Evolutionary conservation across 2,797 vertebrate genomes (phyloP).

Genomic region (Eulemur coronatus): DNA sequence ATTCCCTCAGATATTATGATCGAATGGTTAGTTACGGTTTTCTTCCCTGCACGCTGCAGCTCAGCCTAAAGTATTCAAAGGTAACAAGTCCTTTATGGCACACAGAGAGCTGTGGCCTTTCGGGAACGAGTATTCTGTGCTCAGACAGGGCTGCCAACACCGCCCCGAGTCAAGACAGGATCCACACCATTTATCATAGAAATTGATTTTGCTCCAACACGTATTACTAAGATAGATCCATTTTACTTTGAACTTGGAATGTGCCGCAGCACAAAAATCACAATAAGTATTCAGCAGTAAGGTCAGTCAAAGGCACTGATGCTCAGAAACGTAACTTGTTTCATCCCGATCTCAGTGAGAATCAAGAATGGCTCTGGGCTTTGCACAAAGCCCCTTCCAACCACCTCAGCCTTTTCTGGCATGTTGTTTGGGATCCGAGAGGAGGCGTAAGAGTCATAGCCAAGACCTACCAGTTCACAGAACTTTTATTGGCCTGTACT

Average conservation of each 20-base stretch:
- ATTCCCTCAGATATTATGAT: not conserved
- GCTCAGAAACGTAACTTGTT: conserved; percentile 35
- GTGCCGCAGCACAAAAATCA: conserved; percentile 36
- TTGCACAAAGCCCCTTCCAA: not conserved
- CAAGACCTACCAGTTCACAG: not conserved
- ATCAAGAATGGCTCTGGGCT: not conserved
- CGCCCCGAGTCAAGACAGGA: not conserved
- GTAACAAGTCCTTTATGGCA: not conserved
- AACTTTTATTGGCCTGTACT: not conserved
- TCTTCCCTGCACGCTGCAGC: not conserved
- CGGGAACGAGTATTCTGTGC: not conserved
- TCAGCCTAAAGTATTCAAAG: not conserved
- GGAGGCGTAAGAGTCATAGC: not conserved
- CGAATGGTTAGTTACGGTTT: not conserved
- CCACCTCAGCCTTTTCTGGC: not conserved
- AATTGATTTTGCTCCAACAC: conserved; percentile 38
- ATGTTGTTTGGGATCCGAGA: not conserved
- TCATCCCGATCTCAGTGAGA: conserved; percentile 37
- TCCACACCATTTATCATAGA: not conserved
- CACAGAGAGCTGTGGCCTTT: not conserved
- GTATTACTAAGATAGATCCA: conserved; percentile 13
- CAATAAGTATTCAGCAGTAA: conserved; percentile 14
- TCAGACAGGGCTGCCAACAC: not conserved
- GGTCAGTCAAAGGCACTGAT: conserved; percentile 1
- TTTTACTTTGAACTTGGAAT: conserved; percentile 66